Evolutionary conservation across 2,888 invertebrate species (phyloP), one percentile per base, ranked within the genome.

Genomic region (Sycophila texana): DNA sequence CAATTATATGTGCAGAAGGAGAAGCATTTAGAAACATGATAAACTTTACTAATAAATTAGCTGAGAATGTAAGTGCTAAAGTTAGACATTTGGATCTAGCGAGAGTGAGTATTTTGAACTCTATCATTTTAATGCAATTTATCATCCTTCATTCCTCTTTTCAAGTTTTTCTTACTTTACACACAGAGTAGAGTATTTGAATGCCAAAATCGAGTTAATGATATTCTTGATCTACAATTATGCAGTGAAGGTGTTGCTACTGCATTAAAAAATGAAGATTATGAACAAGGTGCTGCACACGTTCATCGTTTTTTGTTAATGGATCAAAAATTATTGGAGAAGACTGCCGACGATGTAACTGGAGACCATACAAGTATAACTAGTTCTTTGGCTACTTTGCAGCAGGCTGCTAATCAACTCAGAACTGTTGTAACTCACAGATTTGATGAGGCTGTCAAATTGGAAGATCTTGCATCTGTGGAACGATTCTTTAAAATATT

Each of bases 171-270:
- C n/a, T n/a, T n/a, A n/a, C 39, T 82, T 76, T 47, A 79, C 79
- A 89, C 90, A 67, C 88, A 97, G 95, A 96, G 95, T 83, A 94
- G 97, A 77, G 99, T 99, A 0, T 97, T 96, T 3, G 97, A 98
- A 86, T 98, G 98, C 87, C 97, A 99, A 89, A 95, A 96, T 84
- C 92, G 99, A 78, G 98, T 99, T 0, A 97, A 98, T 86, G 99
- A 99, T 89, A 93, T 99, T 57, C 94, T 99, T 79, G 99, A 99
- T 89, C 92, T 99, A 72, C 97, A 98, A 90, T 92, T 97, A 77
- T 99, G 99, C 89, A 98, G 98, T 68, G 97, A 98, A 89, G 99
- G 99, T n/a, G 99, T 99, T 0, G 96, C 98, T 83, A 94, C 96
- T 70, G 98, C 99, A 0, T 94, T 99, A 74, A 94, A 94, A 83